Evolutionary conservation across 1,140 invertebrate species (phyloP).

Genomic region (Hylyphantes graminicola): DNA sequence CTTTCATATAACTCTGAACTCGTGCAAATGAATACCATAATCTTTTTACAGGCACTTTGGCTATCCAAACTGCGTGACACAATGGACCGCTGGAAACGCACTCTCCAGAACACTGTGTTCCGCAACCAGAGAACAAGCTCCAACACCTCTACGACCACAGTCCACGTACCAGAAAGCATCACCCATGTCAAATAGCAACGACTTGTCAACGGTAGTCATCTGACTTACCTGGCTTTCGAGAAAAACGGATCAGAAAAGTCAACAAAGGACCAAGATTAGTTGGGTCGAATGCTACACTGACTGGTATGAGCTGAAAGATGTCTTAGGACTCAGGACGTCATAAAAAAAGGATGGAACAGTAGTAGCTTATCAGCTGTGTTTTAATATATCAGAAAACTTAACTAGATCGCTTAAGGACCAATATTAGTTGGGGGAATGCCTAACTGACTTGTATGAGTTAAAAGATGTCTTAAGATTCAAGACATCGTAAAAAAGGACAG

Average conservation of each 20-base stretch:
- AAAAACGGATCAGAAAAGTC: constrained; percentile 8
- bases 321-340: too few relatives aligned
- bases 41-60: constrained; percentile 70
- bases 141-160: constrained; percentile 41
- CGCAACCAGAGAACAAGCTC: constrained; percentile 61
- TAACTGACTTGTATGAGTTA: too few relatives aligned
- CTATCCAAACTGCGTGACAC: constrained; percentile 71
- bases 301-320: too few relatives aligned
- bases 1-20: too few relatives aligned
- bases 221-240: constrained; percentile 45
- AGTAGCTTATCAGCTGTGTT: too few relatives aligned
- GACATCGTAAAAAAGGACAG: too few relatives aligned
- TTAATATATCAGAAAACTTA: too few relatives aligned
- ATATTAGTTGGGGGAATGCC: too few relatives aligned
- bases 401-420: too few relatives aligned
- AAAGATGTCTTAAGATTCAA: too few relatives aligned
- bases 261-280: background rate
- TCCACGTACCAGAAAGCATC: constrained; percentile 20
- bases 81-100: constrained; percentile 72
- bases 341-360: too few relatives aligned
- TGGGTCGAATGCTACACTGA: too few relatives aligned
- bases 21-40: background rate
- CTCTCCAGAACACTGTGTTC: constrained; percentile 71
- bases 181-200: constrained; percentile 60
- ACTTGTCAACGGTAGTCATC: constrained; percentile 52